These are phyloP conservation scores for Tridacna crocea DNA, from an alignment of 2,888 invertebrate species.

Conservation along the genomic window DNA sequence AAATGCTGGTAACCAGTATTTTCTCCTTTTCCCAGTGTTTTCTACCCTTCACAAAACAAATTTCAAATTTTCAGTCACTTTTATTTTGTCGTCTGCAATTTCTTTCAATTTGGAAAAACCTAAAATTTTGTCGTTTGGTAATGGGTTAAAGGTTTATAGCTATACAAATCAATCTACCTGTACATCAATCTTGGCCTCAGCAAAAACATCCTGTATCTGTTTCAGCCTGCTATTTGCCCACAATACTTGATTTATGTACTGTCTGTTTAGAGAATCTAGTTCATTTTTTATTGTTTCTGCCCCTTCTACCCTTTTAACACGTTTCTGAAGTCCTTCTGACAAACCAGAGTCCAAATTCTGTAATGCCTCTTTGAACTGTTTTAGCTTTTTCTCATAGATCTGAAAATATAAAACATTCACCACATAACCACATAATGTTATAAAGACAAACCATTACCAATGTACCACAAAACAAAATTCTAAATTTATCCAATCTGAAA, in stretches of 20 bases:
- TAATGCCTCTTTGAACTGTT: conserved; percentile 92
- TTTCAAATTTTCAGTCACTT: too few relatives aligned
- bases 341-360: conserved; percentile 79
- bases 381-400: conserved; percentile 86
- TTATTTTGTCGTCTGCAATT: too few relatives aligned
- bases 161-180: conserved; percentile 86
- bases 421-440: not conserved
- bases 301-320: conserved; percentile 84
- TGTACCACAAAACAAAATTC: not conserved
- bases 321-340: conserved; percentile 68
- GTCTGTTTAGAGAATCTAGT: conserved; percentile 92
- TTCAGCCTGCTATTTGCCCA: conserved; percentile 84
- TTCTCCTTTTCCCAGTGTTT: too few relatives aligned
- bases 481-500: not conserved
- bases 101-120: too few relatives aligned
- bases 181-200: conserved; percentile 85
- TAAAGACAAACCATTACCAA: too few relatives aligned
- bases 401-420: conserved; percentile 49
- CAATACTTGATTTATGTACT: conserved; percentile 88
- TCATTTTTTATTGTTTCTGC: conserved; percentile 91
- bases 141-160: too few relatives aligned
- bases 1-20: too few relatives aligned
- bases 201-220: conserved; percentile 86
- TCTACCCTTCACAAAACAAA: too few relatives aligned
- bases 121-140: too few relatives aligned